Base-by-base conservation (phyloP, 1,140 invertebrate genomes). In the Sesamia nonagrioides region DNA sequence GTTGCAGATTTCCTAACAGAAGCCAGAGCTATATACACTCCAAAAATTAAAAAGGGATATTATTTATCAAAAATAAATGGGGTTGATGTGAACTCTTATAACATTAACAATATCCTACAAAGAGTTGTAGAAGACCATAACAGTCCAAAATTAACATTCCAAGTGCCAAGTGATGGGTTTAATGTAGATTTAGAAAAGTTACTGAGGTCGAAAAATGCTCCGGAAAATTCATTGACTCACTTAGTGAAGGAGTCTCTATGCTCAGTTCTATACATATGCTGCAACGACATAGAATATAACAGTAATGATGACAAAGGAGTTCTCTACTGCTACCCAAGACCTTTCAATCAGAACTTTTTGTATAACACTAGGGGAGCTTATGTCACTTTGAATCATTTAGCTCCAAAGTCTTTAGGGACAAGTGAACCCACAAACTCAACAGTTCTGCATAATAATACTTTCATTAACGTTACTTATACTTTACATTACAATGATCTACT, bases 11-110 rank as follows among this genome's bases (percentile, higher is more conserved):
- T 97, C 86, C 95, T 96, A 78, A 95, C 96, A 15, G 96, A 97
- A 88, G 96, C 96, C 40, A 96, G 96, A 86, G 95, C 96, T 2
- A 95, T 96, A 75, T 96, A 96, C 79, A 95, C 95, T 56, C 95
- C 95, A 78, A 96, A 95, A 84, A 96, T 97, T 6, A 97, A 97
- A 95, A 96, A 97, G 82, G 97, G 97, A 17, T 97, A 97, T 92
- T 96, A 96, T 94, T 91, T 97, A 35, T 90, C 95, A 61, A 96
- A 96, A 89, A 95, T 97, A 18, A 96, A 97, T 95, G 96, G 95
- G 9, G 95, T 95, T 61, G 95, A 97, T 81, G 95, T 97, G 4
- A 96, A 95, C 69, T 93, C 95, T 45, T 91, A 96, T 66, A 95
- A 95, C 61, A 89, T 95, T 1, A 92, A 94, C 76, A 92, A 79